Evolutionary conservation across 2,113 vertebrate genomes (phyloP), one percentile per base, ranked within the genome.

Genomic region (Platichthys stellatus): DNA sequence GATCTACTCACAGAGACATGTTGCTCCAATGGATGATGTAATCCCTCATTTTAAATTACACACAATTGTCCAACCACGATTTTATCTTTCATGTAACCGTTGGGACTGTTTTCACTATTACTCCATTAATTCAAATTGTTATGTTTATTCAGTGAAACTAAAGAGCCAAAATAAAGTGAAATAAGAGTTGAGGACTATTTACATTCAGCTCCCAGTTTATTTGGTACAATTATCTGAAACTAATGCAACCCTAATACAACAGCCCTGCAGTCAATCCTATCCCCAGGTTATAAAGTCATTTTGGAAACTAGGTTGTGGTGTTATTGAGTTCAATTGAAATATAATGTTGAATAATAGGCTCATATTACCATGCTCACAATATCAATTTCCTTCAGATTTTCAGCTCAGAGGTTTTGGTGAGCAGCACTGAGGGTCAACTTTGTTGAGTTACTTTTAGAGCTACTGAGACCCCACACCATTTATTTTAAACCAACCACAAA

Each of bases 1-100:
- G 63, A 67, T 67, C 54, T 21, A 63, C 51, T 69, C 15, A 23
- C 43, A 24, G 14, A 75, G 18, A 70, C 63, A 71, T 68, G 56
- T 38, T 62, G 64, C 47, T 63, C 35, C 56, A 63, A 12, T 80
- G 9, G 72, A 57, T 58, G 58, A 17, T 12, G 23, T 26, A 49
- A 72, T 77, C 31, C 10, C 78, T 83, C 74, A 83, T 45, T 14
- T 47, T 15, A 53, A 74, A 72, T 53, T 51, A 53, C 11, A 6
- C n/a, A 18, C 31, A 26, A n/a, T 65, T 43, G 59, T 59, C 15
- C 51, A 11, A 59, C 11, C 0, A 15, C 5, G 38, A 75, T 69
- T 60, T 63, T 63, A 72, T 73, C 69, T 69, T 61, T 9, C 8
- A 59, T 18, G 9, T 45, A 45, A 81, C 59, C 63, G 15, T 24